Base-by-base conservation (phyloP, 2,113 vertebrate species). In the Brachypteracias leptosomus region DNA sequence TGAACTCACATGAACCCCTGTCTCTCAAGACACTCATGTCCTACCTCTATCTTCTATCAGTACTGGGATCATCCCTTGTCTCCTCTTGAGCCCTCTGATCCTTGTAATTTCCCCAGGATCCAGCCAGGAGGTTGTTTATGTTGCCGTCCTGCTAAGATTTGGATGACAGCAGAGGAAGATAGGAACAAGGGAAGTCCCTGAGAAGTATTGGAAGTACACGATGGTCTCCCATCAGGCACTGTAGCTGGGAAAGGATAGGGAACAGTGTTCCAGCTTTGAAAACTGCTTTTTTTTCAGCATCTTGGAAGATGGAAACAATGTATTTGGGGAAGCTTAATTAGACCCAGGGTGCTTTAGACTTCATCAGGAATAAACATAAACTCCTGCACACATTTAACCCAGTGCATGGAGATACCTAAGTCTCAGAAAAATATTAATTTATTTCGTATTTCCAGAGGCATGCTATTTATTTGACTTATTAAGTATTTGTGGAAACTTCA, bases 401-500 rank as follows among this genome's bases (percentile, higher is more conserved):
- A 57, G 20, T 77, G 33, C 74, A 33, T 8, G 13, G 52, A 76
- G 17, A 52, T 55, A 70, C 18, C 65, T 68, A 44, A 18, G 24
- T 54, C 54, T 96, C 82, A 91, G 80, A 95, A 96, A 91, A 96
- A 96, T 88, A 93, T 54, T 20, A 44, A 85, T 76, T 85, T 92
- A 49, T 93, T 95, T 92, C 38, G 55, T 73, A 67, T 94, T 95
- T 96, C 70, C 71, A 95, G 87, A 94, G 71, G 87, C 84, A 91
- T 91, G 35, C 36, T 25, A 92, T 74, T 96, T 90, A 80, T 79
- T 90, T 90, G 86, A 96, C 84, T 97, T 96, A 95, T 51, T 93
- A 88, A 94, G 95, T 95, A 92, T 96, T 97, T 95, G 80, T 94
- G 94, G 96, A 97, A 97, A 92, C 82, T 97, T 98, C 86, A 96